Percentiles rank a stretch among this genome's conserved stretches.
phyloP scores from a whole-genome alignment of 1,140 invertebrate genomes.

The Neodiprion lecontei region DNA sequence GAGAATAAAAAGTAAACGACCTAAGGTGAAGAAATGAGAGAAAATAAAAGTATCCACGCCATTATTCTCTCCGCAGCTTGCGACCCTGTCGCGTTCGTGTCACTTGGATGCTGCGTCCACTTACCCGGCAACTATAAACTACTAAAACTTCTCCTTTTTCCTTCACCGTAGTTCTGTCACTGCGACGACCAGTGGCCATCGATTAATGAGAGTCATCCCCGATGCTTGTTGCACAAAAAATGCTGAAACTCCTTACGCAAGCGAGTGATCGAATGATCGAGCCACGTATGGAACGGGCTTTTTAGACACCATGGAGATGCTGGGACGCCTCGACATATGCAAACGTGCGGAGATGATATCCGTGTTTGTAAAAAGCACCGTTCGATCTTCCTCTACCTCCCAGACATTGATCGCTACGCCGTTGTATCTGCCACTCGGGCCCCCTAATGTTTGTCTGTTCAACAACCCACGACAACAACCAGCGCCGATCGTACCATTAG shows the following conservation, averaged over 20 bases:
- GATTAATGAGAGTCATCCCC: constrained; percentile 8
- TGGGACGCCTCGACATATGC: not conserved
- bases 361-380: no score
- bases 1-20: not conserved
- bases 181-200: not conserved
- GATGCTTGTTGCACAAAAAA: not conserved
- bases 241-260: not conserved
- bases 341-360: no score
- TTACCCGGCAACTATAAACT: not conserved
- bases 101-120: not conserved
- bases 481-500: no score
- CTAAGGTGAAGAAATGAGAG: not conserved
- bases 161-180: not conserved
- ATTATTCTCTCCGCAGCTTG: not conserved
- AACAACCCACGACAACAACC: no score
- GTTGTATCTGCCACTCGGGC: no score
- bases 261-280: not conserved
- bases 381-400: no score
- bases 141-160: not conserved
- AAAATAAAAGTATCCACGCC: not conserved
- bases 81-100: not conserved
- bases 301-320: not conserved
- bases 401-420: no score
- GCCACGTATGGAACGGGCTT: not conserved
- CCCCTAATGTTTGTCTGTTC: no score